Evolutionary conservation across 2,888 invertebrate genomes (phyloP), one percentile per base, ranked within the genome.

Genomic region (Sepioteuthis lessoniana): DNA sequence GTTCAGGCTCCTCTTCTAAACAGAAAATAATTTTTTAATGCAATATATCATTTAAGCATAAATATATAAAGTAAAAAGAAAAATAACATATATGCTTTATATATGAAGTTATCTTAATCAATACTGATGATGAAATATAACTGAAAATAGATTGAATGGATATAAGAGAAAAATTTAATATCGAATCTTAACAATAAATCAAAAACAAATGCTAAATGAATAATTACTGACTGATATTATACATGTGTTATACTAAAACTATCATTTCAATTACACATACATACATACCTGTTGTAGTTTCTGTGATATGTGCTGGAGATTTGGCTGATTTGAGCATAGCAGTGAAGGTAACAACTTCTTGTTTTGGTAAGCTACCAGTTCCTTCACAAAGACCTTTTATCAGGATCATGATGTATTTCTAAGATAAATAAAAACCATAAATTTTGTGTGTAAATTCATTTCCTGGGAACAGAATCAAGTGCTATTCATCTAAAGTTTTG

Each of bases 241-340:
- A 10, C 3, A 76, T 8, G n/a, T n/a, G 76, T n/a, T 76, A 76
- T 60, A 60, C 10, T 28, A 13, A 31, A 76, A 76, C 31, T 76
- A 21, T 60, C 10, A 76, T 76, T 76, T n/a, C 76, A 31, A 47
- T 35, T 93, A 42, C 35, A 94, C 95, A 95, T 97, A 97, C 97
- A 42, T 35, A 94, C 95, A 95, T 97, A 97, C 97, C 97, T 95
- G 97, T 97, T 76, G 97, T 96, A 90, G 97, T 97, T 95, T 95
- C 95, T 93, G 95, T 95, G 25, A 96, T 94, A 94, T 91, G 93
- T 13, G 96, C 95, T 19, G 98, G 98, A 95, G 98, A 97, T 96
- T 98, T 98, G 94, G 98, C 98, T 96, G 98, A 98, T 96, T 98
- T 99, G 97, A 99, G 98, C 90, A 98, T 98, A 93, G 98, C 98